Base-by-base conservation (phyloP, 2,113 vertebrate species). In the Gymnarchus niloticus region DNA sequence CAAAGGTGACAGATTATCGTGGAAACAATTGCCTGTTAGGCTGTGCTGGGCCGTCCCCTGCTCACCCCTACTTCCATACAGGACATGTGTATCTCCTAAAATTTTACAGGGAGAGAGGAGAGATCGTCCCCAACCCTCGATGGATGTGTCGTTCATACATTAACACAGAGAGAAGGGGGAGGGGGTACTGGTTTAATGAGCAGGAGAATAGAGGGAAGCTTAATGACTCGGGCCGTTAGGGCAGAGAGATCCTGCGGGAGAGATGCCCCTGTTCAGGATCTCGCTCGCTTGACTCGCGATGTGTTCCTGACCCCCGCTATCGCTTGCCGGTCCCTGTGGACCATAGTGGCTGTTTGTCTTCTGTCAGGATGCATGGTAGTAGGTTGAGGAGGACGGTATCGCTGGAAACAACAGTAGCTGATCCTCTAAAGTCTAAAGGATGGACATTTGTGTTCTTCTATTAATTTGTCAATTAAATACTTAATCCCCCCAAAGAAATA, bases 391-490 rank as follows among this genome's bases (percentile, higher is more conserved):
- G 65, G 49, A 14, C 37, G 23, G n/a, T 37, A 23, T 23, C 7
- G 33, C 44, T 78, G 51, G 51, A 19, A 82, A 17, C 25, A 54
- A 54, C 17, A 9, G 51, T 33, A 82, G 10, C 14, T 17, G 37
- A 54, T 21, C 1, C 28, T 54, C 49, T 25, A 86, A 82, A 86
- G 14, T 73, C 83, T 52, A 21, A 84, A 76, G 86, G 52, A 78
- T 84, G 84, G 28, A 84, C 28, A 91, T 92, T 89, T 90, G 90
- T 87, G 92, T 92, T 90, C 87, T 78, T 28, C 6, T 49, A 77
- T 88, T 89, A 89, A 91, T 92, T 90, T 86, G 77, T 28, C 6
- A 44, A 77, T 88, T 89, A 89, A 91, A 92, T 90, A 84, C 90
- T 91, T 89, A 86, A 89, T 91, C 91, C 89, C 90, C 87, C 89